These are phyloP conservation scores for Caloenas nicobarica DNA, from an alignment of 2,113 vertebrate species.

Conservation along the genomic window DNA sequence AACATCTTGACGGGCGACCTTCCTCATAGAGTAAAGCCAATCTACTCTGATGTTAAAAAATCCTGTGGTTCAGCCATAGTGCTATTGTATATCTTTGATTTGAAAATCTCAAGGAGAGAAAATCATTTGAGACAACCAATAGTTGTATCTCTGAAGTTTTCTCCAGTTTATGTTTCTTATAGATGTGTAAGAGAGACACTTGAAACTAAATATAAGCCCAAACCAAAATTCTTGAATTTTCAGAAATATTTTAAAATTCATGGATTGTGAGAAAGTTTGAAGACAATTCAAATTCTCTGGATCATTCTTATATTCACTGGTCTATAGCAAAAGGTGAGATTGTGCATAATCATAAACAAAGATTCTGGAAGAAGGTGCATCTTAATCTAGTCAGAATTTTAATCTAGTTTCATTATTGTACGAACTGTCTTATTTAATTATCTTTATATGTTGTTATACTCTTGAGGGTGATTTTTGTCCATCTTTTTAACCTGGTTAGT, in stretches of 20 bases:
- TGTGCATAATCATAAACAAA: not conserved
- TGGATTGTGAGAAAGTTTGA: not conserved
- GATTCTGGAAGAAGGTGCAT: not conserved
- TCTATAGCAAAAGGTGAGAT: not conserved
- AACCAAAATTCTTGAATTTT: not conserved
- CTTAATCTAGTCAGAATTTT: not conserved
- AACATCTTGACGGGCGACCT: not conserved
- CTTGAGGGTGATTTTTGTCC: not conserved
- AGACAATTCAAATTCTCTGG: not conserved
- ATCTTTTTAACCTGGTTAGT: not conserved
- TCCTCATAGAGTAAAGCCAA: not conserved
- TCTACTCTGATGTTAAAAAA: not conserved
- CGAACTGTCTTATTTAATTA: not conserved
- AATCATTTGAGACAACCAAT: not conserved
- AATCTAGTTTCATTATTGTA: not conserved
- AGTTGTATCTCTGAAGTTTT: not conserved
- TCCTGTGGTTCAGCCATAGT: not conserved
- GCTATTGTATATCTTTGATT: not conserved
- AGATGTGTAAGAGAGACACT: accelerated
- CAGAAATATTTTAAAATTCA: not conserved
- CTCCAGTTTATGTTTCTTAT: not conserved
- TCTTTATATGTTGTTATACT: not conserved
- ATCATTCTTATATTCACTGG: not conserved
- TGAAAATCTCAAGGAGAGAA: not conserved
- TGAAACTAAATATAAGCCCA: not conserved